phyloP scores from a whole-genome alignment of 2,797 vertebrate species.

The Sebastes iracundus region DNA sequence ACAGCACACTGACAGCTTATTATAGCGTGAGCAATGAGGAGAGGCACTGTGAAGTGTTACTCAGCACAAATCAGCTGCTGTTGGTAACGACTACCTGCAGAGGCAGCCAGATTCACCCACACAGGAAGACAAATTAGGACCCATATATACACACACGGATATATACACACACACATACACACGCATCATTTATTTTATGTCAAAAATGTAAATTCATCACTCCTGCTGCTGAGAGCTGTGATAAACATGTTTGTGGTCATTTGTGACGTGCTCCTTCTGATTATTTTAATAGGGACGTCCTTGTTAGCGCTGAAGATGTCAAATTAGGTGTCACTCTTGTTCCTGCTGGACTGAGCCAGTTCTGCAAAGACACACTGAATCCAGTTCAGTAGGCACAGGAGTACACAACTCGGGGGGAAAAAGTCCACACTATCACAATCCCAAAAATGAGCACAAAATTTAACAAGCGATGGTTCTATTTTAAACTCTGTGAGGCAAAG shows the following conservation, averaged over 20 bases:
- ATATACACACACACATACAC: not conserved
- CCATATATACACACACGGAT: not conserved
- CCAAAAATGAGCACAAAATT: not conserved
- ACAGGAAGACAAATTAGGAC: slow-evolving; percentile 41
- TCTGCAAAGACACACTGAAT: slow-evolving; percentile 81
- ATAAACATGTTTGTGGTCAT: slow-evolving; percentile 13
- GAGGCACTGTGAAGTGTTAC: slow-evolving; percentile 52
- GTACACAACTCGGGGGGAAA: slow-evolving; percentile 58
- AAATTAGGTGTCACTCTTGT: slow-evolving; percentile 87
- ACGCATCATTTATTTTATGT: not conserved
- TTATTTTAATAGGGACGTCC: not conserved
- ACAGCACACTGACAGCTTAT: slow-evolving; percentile 69
- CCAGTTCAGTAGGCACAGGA: slow-evolving; percentile 85
- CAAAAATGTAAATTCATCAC: slow-evolving; percentile 11
- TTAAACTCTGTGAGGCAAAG: slow-evolving; percentile 2
- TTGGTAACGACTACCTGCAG: slow-evolving; percentile 51
- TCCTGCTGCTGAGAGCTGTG: slow-evolving; percentile 6
- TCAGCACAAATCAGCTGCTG: slow-evolving; percentile 73
- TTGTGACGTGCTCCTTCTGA: not conserved
- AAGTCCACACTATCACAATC: not conserved
- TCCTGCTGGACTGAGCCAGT: slow-evolving; percentile 99
- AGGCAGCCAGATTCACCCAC: slow-evolving; percentile 47
- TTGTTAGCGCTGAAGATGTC: slow-evolving; percentile 3
- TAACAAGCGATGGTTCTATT: slow-evolving; percentile 14
- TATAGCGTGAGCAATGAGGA: slow-evolving; percentile 65